These are phyloP conservation scores for Camponotus floridanus DNA, from an alignment of 1,140 invertebrate species.

Conservation along the genomic window DNA sequence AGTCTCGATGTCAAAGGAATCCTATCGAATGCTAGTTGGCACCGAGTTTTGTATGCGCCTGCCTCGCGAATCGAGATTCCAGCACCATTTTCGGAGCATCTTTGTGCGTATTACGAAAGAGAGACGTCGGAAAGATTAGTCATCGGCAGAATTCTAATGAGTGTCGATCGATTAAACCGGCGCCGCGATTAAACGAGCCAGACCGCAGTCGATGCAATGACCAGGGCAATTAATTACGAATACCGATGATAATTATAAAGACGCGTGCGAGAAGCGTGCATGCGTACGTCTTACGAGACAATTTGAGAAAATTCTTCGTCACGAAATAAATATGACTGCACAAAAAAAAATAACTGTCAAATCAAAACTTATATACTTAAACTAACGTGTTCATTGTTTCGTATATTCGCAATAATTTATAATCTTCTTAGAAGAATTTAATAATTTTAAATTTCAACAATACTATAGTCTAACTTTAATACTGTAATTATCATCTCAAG, in stretches of 20 bases:
- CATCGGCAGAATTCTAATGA: slow-evolving; percentile 67
- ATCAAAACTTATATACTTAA: too few species aligned
- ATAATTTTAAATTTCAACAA: too few species aligned
- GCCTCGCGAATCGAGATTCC: slow-evolving; percentile 52
- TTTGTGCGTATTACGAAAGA: slow-evolving; percentile 45
- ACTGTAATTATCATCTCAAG: too few species aligned
- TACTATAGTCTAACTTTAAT: too few species aligned
- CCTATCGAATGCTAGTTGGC: neutral
- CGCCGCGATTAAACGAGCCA: slow-evolving; percentile 26
- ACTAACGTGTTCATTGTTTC: too few species aligned
- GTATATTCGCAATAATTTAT: too few species aligned
- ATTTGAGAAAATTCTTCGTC: neutral
- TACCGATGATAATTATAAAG: slow-evolving; percentile 30
- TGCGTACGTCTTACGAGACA: neutral
- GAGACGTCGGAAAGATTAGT: slow-evolving; percentile 56
- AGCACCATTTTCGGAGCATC: slow-evolving; percentile 62
- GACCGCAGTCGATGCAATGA: neutral
- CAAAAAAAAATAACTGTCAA: too few species aligned
- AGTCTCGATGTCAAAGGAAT: neutral
- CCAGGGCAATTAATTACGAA: slow-evolving; percentile 35
- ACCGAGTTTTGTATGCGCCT: neutral
- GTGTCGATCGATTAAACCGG: slow-evolving; percentile 60
- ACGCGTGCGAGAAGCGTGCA: neutral
- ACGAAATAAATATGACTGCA: too few species aligned
- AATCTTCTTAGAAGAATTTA: too few species aligned